Percentiles rank a stretch among this genome's conserved stretches.
These are phyloP conservation scores for Myotis findleyi DNA, from an alignment of 2,797 vertebrate species.

Conservation along the genomic window DNA sequence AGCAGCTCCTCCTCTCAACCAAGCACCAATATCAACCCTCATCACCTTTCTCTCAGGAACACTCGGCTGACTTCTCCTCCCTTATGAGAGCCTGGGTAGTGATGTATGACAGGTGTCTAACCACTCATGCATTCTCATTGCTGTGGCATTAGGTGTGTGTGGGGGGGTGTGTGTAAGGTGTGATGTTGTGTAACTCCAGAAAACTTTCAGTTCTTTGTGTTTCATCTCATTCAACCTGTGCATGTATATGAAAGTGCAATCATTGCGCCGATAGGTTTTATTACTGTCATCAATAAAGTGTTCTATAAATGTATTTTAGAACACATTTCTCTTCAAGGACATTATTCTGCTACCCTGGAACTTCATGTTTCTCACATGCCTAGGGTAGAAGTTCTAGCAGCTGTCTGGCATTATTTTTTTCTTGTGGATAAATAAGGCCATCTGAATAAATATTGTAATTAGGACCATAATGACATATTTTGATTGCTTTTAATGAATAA, in stretches of 20 bases:
- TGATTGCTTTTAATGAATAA: slow-evolving; percentile 83
- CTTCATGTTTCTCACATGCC: slow-evolving; percentile 44
- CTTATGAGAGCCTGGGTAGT: neutral
- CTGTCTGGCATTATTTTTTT: slow-evolving; percentile 61
- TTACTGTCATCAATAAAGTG: neutral
- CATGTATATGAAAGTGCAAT: neutral
- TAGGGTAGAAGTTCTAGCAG: slow-evolving; percentile 68
- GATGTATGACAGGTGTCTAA: neutral
- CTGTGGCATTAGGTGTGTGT: neutral
- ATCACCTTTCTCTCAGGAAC: neutral
- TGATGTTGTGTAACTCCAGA: neutral
- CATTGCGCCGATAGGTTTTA: neutral
- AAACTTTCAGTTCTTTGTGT: neutral
- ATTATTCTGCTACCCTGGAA: neutral
- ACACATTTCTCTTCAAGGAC: neutral
- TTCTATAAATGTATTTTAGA: neutral
- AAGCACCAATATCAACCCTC: neutral
- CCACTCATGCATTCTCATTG: neutral
- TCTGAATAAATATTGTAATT: slow-evolving; percentile 82
- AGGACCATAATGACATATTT: slow-evolving; percentile 77
- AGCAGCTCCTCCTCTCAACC: neutral
- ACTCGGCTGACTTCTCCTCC: neutral
- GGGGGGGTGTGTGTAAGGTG: neutral
- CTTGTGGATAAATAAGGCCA: slow-evolving; percentile 69
- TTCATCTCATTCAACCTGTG: neutral